These are phyloP conservation scores for Anoplius nigerrimus DNA, from an alignment of 2,888 invertebrate genomes.

Conservation along the genomic window DNA sequence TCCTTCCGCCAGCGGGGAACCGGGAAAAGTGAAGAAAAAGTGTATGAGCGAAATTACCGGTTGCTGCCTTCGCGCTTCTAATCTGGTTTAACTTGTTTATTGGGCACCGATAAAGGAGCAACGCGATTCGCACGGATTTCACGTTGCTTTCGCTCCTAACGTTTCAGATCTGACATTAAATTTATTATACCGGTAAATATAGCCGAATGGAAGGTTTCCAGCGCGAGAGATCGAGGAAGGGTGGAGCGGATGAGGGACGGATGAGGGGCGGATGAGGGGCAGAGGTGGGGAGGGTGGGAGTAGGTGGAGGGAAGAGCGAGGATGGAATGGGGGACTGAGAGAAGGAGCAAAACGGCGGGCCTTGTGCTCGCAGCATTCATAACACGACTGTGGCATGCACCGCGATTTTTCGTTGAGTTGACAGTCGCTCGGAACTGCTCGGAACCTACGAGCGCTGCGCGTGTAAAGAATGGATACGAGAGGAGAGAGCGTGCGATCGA, in stretches of 20 bases:
- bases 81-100: constrained; percentile 70
- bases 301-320: constrained; percentile 11
- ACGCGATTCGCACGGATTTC: constrained; percentile 55
- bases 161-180: constrained; percentile 59
- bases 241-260: constrained; percentile 7
- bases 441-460: constrained; percentile 24
- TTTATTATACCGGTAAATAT: constrained; percentile 65
- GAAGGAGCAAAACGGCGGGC: background rate
- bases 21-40: constrained; percentile 21
- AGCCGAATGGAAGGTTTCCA: constrained; percentile 36
- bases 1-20: constrained; percentile 11
- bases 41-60: constrained; percentile 19
- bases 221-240: constrained; percentile 24
- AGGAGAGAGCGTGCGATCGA: no score
- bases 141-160: constrained; percentile 32
- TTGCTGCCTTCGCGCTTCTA: constrained; percentile 48
- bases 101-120: constrained; percentile 64
- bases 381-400: constrained; percentile 18
- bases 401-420: constrained; percentile 42
- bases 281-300: background rate
- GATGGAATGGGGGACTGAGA: constrained; percentile 32
- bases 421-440: constrained; percentile 13
- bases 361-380: background rate
- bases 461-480: no score
- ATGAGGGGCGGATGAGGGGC: constrained; percentile 23